Evolutionary conservation across 2,797 vertebrate species (phyloP).

Genomic region (Apodemus agrarius): DNA sequence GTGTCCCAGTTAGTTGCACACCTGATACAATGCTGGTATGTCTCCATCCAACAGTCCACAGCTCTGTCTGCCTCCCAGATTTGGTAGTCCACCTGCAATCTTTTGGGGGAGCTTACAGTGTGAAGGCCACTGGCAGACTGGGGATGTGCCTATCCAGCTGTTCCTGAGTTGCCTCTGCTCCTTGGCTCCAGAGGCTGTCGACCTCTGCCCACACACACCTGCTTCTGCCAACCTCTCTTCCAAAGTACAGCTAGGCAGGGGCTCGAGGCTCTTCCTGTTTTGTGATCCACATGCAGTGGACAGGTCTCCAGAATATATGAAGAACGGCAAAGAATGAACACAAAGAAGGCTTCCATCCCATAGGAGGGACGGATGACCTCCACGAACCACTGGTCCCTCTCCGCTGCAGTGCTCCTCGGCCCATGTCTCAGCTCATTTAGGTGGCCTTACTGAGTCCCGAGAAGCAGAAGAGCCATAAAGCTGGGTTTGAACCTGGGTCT

Average conservation of each 20-base stretch:
- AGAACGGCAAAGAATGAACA: neutral
- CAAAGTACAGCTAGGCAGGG: neutral
- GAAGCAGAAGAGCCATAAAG: neutral
- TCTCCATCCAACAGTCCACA: neutral
- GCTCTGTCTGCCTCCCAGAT: neutral
- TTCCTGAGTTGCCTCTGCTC: neutral
- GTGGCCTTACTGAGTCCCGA: neutral
- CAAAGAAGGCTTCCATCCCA: neutral
- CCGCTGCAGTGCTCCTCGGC: neutral
- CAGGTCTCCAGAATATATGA: neutral
- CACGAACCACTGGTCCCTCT: rapidly evolving
- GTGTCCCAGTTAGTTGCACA: neutral
- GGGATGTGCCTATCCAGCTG: neutral
- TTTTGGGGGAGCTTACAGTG: neutral
- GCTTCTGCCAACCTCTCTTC: neutral
- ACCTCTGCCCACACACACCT: neutral
- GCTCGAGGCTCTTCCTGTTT: neutral
- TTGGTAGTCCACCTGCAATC: neutral
- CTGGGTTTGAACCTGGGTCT: neutral
- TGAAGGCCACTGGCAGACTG: neutral
- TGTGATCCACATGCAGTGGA: neutral
- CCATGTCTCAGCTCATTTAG: neutral
- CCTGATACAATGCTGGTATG: neutral
- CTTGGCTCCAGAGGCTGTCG: neutral
- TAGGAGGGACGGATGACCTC: neutral